Base-by-base conservation (phyloP, 2,888 invertebrate species). In the Ernsta delagoae region DNA sequence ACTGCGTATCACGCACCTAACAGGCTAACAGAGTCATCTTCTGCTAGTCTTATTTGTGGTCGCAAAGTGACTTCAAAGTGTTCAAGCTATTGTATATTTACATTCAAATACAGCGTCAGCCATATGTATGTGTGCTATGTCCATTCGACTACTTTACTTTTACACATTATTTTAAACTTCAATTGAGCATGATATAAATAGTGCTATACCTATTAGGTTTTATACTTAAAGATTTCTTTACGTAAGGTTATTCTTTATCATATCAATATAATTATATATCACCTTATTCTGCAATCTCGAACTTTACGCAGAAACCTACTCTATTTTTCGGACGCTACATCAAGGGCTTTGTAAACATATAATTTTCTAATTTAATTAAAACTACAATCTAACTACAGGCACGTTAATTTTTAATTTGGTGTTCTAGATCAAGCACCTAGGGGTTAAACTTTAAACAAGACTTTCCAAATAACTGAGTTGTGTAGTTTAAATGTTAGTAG, bases 401-500 rank as follows among this genome's bases (percentile, higher is more conserved):
- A 75, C 72, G 72, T 76, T 74, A 74, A 71, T 68, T 70, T 71
- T 73, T 72, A 74, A 67, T 70, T 76, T 76, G 72, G 74, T 74
- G 72, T 71, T 74, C 72, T 71, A 68, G 8, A 45, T 43, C 24
- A 54, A 60, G 60, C 60, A 61, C 67, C 67, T 67, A 67, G 45
- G 67, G 61, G 48, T 56, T 61, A 67, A 67, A 60, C 53, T 70
- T 50, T 50, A 50, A 59, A 1, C 45, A 34, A 64, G 34, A 64
- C 31, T 61, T 68, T 12, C 34, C 41, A 61, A 61, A 48, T 68
- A 57, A 41, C 45, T 61, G 53, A 41, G 50, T 60, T 60, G 16
- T 66, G 16, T 56, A 67, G 45, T 54, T 60, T 54, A 5, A 31
- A 36, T n/a, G n/a, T n/a, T n/a, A n/a, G n/a, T n/a, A n/a, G n/a